These are phyloP conservation scores for Leptinotarsa defecta DNA, from an alignment of 1,140 invertebrate genomes.

Conservation along the genomic window DNA sequence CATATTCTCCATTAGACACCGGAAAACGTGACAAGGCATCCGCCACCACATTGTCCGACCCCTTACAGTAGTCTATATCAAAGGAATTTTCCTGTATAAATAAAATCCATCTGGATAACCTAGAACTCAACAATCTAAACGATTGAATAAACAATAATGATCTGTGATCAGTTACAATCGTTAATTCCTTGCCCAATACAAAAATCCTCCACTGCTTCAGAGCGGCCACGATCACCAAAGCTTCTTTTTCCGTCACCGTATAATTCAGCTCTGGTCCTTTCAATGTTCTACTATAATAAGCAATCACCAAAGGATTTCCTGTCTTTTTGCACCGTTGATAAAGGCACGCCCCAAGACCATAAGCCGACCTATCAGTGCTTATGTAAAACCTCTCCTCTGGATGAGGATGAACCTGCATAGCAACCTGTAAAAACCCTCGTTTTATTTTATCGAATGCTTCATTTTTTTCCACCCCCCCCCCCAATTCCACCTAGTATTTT, in stretches of 20 bases:
- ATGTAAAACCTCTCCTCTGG: neutral
- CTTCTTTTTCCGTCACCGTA: neutral
- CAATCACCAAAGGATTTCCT: neutral
- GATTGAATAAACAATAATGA: neutral
- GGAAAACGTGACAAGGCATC: slow-evolving; percentile 18
- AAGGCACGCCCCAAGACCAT: slow-evolving; percentile 11
- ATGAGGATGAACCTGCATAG: neutral
- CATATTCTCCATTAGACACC: slow-evolving; percentile 1
- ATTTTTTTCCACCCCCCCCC: neutral
- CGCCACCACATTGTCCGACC: slow-evolving; percentile 19
- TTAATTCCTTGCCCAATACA: neutral
- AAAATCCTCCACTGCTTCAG: neutral
- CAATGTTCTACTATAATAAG: neutral
- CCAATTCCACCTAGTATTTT: neutral
- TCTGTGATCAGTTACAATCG: neutral
- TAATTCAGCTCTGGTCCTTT: neutral
- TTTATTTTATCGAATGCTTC: neutral
- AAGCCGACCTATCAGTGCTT: neutral
- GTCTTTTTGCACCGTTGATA: slow-evolving; percentile 7
- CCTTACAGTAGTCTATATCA: slow-evolving; percentile 15
- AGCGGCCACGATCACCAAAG: neutral
- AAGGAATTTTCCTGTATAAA: slow-evolving; percentile 20
- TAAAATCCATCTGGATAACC: neutral
- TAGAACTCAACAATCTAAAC: neutral
- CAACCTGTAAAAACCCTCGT: neutral